Evolutionary conservation across 2,797 vertebrate genomes (phyloP).

Genomic region (Oryzias sinensis): DNA sequence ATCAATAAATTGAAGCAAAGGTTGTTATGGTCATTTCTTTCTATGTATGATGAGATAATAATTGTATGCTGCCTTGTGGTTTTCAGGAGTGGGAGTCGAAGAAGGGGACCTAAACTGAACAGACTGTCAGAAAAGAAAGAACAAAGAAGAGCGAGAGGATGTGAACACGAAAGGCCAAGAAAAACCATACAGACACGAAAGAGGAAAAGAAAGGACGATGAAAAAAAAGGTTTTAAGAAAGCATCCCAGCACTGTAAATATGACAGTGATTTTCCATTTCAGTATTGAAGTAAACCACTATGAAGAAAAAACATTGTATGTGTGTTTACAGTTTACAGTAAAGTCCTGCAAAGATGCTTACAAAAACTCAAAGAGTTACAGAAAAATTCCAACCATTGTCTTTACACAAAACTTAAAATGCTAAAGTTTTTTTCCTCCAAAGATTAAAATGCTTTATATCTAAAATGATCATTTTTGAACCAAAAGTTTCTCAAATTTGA

Average conservation of each 20-base stretch:
- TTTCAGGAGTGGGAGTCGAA: slow-evolving; percentile 97
- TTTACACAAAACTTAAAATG: slow-evolving; percentile 1
- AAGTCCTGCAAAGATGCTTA: slow-evolving; percentile 38
- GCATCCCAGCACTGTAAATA: slow-evolving; percentile 40
- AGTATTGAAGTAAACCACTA: slow-evolving; percentile 37
- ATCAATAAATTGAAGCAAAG: not conserved
- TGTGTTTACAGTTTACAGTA: slow-evolving; percentile 52
- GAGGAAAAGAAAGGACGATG: slow-evolving; percentile 16
- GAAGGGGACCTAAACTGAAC: slow-evolving; percentile 80
- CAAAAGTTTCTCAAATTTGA: no score
- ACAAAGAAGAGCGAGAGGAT: slow-evolving; percentile 11
- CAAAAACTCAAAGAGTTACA: slow-evolving; percentile 31
- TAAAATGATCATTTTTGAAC: no score
- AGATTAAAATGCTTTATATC: not conserved
- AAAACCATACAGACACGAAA: slow-evolving; percentile 25
- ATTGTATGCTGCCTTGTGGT: slow-evolving; percentile 34
- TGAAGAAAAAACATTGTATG: slow-evolving; percentile 32
- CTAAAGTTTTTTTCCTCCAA: slow-evolving; percentile 14
- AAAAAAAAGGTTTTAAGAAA: not conserved
- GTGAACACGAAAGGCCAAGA: slow-evolving; percentile 19
- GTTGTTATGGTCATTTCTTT: not conserved
- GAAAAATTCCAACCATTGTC: slow-evolving; percentile 12
- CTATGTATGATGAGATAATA: slow-evolving; percentile 5
- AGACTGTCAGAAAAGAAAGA: slow-evolving; percentile 1
- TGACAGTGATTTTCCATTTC: slow-evolving; percentile 27